These are phyloP conservation scores for Pteronura brasiliensis DNA, from an alignment of 2,113 vertebrate genomes.

Conservation along the genomic window DNA sequence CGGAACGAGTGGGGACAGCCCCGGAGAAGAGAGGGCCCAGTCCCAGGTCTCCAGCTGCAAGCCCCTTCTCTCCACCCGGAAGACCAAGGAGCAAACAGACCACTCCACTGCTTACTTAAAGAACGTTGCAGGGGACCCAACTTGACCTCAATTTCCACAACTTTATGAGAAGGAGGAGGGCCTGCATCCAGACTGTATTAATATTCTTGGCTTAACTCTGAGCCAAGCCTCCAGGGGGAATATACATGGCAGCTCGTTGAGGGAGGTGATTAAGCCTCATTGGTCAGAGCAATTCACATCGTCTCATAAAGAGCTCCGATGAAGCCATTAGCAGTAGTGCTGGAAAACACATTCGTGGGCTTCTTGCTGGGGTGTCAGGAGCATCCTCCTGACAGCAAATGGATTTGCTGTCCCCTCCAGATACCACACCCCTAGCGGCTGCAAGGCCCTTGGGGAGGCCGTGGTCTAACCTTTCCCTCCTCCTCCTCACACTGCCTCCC, in stretches of 20 bases:
- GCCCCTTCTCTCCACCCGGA: neutral
- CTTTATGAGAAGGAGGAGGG: slow-evolving; percentile 62
- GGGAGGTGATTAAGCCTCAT: slow-evolving; percentile 44
- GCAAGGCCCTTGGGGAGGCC: neutral
- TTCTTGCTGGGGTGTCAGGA: neutral
- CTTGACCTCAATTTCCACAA: slow-evolving; percentile 76
- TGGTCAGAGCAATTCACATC: slow-evolving; percentile 31
- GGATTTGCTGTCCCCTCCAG: neutral
- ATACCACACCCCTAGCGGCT: neutral
- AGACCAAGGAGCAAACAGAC: slow-evolving; percentile 75
- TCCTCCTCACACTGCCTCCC: neutral
- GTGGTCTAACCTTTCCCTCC: neutral
- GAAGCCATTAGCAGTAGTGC: slow-evolving; percentile 48
- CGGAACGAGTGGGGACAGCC: neutral
- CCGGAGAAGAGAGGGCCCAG: neutral
- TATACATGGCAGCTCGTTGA: neutral
- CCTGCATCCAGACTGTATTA: neutral
- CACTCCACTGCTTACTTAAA: slow-evolving; percentile 36
- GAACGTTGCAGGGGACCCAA: slow-evolving; percentile 68
- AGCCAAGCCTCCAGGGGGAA: slow-evolving; percentile 53
- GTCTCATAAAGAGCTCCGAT: slow-evolving; percentile 26
- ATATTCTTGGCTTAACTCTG: slow-evolving; percentile 42
- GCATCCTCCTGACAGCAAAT: slow-evolving; percentile 13
- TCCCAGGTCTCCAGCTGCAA: slow-evolving; percentile 56
- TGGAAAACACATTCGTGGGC: neutral